Base-by-base conservation (phyloP, 2,888 invertebrate genomes). In the Nasonovia ribisnigri region DNA sequence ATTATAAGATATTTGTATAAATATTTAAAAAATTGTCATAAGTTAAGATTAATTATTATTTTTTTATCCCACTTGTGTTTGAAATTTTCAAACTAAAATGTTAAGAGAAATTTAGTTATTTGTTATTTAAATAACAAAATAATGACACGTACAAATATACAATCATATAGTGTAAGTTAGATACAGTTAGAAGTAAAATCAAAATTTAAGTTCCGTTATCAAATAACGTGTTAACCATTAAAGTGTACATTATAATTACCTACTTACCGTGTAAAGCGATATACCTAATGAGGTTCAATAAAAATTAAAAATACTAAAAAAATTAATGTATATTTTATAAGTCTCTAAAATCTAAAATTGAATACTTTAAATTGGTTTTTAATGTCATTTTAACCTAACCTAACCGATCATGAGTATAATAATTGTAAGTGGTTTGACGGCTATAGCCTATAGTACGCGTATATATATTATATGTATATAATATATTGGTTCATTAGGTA, bases 281-380 rank as follows among this genome's bases (percentile, higher is more conserved):
- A 77, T 77, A 36, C 46, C 11, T 36, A 20, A 36, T 16, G 8
- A 36, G 0, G 8, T 77, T 36, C 77, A 77, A 77, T 77, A 77
- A 77, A 77, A 77, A 77, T 36, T 77, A 77, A 77, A 77, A 77
- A 77, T 36, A 20, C 36, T n/a, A 67, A 36, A 77, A 77, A 77
- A 77, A 77, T 20, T 77, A 77, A 77, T 77, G 77, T 77, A 20
- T 36, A 42, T 77, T 77, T 77, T 77, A 77, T 36, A 77, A 77
- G 36, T 77, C 77, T 20, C 20, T 77, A 36, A 90, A 67, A 67
- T 20, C 20, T 77, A 36, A 90, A 67, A 67, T 46, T 67, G 24
- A 90, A 90, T n/a, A 20, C 24, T n/a, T 67, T 67, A n/a, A 67
- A 90, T 90, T 46, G 60, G 46, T 67, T 90, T 90, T 90, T 90